Base-by-base conservation (phyloP, 2,888 invertebrate genomes). In the Eucriotettix oculatus region DNA sequence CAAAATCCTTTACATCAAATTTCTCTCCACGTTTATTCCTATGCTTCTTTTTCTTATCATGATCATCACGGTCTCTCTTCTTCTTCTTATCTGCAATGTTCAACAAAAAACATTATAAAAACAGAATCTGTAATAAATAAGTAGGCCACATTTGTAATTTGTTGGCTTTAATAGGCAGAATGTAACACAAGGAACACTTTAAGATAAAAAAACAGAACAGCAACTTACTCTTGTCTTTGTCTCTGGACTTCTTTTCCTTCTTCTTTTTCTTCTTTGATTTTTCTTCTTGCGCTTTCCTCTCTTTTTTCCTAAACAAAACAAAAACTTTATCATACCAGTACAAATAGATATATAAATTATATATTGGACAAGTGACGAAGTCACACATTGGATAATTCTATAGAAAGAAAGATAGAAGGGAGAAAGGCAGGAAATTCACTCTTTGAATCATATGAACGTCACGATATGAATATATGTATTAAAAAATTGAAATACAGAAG, bases 1-100 rank as follows among this genome's bases (percentile, higher is more conserved):
- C 84, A 64, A 84, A 72, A 48, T 84, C 84, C 42, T 82, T 79
- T 62, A 85, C 75, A 65, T 78, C 82, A 68, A 85, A 82, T 58
- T 85, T 82, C 1, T 66, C 68, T 14, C 64, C 62, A 16, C 66
- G 64, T 58, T 65, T 67, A 42, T 54, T 59, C 52, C 65, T 60
- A 43, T 66, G 77, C 76, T 40, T 71, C 66, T 75, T 74, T 67
- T 77, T 74, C 17, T 78, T 85, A 66, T 86, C 85, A 60, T 80
- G 77, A 61, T 82, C 82, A 64, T 81, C 79, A 66, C 83, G 82
- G 67, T 86, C 86, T 62, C 83, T 79, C 72, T 85, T 84, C 70
- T 85, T 81, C 72, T 86, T 85, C 72, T 83, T 82, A 53, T 66
- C 66, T 65, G 53, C 10, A 59, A 60, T 29, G 29, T 29, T 5